These are phyloP conservation scores for Oncorhynchus nerka DNA, from an alignment of 2,113 vertebrate genomes.

Conservation along the genomic window DNA sequence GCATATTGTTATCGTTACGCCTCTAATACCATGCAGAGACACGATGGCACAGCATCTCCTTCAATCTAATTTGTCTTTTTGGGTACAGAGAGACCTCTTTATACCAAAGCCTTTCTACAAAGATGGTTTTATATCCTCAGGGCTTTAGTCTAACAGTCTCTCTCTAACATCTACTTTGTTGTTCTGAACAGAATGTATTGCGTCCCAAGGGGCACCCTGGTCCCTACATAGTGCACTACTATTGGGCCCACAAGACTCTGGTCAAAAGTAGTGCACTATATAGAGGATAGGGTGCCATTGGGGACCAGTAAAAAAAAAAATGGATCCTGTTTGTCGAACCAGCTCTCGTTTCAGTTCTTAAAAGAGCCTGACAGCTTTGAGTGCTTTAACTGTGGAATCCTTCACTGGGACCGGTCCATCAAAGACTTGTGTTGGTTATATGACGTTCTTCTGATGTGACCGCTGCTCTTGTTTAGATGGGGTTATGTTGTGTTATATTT, in stretches of 20 bases:
- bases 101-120: conserved; percentile 53
- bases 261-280: too few species aligned
- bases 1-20: conserved; percentile 76
- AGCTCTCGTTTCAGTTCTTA: conserved; percentile 34
- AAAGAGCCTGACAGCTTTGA: too few species aligned
- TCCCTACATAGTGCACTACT: too few species aligned
- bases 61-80: too few species aligned
- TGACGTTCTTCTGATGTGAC: conserved; percentile 21
- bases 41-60: conserved; percentile 33
- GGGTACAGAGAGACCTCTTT: conserved; percentile 13
- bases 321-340: conserved; percentile 70
- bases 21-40: conserved; percentile 72
- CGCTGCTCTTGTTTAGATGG: conserved; percentile 67
- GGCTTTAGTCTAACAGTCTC: conserved; percentile 47
- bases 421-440: too few species aligned
- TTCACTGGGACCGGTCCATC: too few species aligned
- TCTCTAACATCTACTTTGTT: conserved; percentile 19
- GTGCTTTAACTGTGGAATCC: too few species aligned
- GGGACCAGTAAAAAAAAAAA: conserved; percentile 40
- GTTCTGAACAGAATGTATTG: conserved; percentile 33
- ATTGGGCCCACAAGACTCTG: too few species aligned
- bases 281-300: too few species aligned
- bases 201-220: too few species aligned
- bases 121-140: conserved; percentile 66
- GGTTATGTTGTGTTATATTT: conserved; percentile 37